These are phyloP conservation scores for Pheosia gnoma DNA, from an alignment of 2,888 invertebrate genomes.

Conservation along the genomic window DNA sequence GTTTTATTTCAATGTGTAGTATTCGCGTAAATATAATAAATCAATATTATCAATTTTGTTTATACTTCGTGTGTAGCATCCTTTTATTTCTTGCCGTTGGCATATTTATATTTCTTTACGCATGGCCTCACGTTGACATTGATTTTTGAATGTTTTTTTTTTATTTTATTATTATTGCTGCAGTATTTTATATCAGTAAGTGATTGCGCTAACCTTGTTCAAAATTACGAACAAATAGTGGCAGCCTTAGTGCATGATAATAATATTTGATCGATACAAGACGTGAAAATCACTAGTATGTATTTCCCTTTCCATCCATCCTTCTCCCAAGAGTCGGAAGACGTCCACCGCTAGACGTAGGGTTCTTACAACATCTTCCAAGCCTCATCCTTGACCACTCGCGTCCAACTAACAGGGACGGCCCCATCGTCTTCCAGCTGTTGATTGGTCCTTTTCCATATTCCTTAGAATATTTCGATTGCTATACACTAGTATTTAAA, in stretches of 20 bases:
- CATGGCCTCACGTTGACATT: constrained; percentile 31
- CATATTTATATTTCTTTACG: constrained; percentile 16
- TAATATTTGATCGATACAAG: neutral
- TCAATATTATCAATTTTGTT: neutral
- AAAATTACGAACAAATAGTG: too few relatives aligned
- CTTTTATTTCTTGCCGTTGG: constrained; percentile 8
- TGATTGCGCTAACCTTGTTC: neutral
- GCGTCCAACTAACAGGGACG: neutral
- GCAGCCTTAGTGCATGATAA: too few relatives aligned
- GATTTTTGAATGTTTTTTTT: constrained; percentile 29
- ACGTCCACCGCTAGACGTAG: neutral
- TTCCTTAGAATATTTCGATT: too few relatives aligned
- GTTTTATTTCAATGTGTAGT: too few relatives aligned
- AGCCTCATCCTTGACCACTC: neutral
- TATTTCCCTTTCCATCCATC: neutral
- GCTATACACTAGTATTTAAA: neutral
- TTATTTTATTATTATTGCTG: constrained; percentile 24
- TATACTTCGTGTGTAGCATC: constrained; percentile 16
- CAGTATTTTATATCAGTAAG: constrained; percentile 15
- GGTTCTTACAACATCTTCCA: neutral
- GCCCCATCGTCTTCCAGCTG: too few relatives aligned
- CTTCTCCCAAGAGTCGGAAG: neutral
- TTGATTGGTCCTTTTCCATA: too few relatives aligned
- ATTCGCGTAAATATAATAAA: too few relatives aligned
- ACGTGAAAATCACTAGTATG: neutral